A percentile compares a stretch with the other conserved stretches of the same genome.
phyloP scores from a whole-genome alignment of 2,797 vertebrate genomes.

The Aldrovandia affinis region DNA sequence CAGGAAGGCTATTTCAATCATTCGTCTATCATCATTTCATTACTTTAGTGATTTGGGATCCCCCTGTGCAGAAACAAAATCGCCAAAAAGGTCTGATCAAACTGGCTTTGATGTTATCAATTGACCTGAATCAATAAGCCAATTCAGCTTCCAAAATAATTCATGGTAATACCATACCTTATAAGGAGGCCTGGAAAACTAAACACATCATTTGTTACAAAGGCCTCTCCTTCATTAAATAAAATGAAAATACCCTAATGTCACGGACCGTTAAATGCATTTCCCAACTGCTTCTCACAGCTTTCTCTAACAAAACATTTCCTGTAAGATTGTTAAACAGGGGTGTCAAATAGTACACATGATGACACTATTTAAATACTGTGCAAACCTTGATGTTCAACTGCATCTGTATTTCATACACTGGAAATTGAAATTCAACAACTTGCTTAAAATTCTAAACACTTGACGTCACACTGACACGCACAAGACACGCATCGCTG shows the following conservation, averaged over 20 bases:
- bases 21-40: too few relatives aligned
- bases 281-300: background rate
- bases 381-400: background rate
- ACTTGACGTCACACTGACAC: background rate
- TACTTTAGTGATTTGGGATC: background rate
- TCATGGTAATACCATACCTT: background rate
- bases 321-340: background rate
- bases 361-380: background rate
- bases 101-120: background rate
- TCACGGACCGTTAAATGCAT: background rate
- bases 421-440: background rate
- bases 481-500: background rate
- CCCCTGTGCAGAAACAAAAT: too few relatives aligned
- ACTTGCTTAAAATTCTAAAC: background rate
- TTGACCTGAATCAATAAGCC: background rate
- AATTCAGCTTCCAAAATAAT: background rate
- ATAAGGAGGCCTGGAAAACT: background rate
- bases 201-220: background rate
- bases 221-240: background rate
- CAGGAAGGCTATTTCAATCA: too few relatives aligned
- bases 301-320: background rate
- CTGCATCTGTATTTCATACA: background rate
- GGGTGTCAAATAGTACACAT: background rate
- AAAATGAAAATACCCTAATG: background rate
- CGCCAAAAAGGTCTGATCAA: too few relatives aligned